phyloP scores from a whole-genome alignment of 2,113 vertebrate species.

The Hystrix brachyura region DNA sequence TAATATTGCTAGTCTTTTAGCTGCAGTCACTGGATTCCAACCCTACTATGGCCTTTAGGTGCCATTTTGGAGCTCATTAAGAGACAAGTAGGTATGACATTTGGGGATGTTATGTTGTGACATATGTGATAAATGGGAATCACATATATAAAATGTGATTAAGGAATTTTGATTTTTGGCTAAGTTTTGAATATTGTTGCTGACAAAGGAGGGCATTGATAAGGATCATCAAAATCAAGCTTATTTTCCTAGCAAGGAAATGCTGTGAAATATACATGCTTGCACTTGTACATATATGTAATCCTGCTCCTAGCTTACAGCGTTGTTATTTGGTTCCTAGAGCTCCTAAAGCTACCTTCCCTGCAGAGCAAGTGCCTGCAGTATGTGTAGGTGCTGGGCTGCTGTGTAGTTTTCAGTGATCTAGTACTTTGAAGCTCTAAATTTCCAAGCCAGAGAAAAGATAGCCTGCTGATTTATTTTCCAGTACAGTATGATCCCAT shows the following conservation, averaged over 20 bases:
- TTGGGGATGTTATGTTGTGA: not conserved
- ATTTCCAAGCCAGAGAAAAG: not conserved
- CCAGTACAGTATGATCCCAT: not conserved
- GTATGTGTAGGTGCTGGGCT: not conserved
- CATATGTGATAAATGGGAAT: not conserved
- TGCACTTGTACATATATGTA: not conserved
- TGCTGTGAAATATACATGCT: not conserved
- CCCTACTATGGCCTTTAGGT: not conserved
- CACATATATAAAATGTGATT: not conserved
- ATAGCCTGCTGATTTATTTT: constrained; percentile 43
- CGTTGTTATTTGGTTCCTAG: not conserved
- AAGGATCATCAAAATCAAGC: constrained; percentile 36
- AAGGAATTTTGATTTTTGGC: constrained; percentile 47
- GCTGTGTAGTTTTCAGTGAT: not conserved
- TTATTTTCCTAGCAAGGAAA: not conserved
- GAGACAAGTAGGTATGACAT: not conserved
- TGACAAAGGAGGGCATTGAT: not conserved
- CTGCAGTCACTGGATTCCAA: not conserved
- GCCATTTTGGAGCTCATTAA: not conserved
- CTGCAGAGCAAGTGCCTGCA: not conserved
- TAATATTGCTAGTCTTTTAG: not conserved
- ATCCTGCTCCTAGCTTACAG: not conserved
- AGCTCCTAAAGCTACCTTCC: not conserved
- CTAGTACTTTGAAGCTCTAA: not conserved
- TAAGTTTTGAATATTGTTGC: constrained; percentile 33